Evolutionary conservation across 2,888 invertebrate species (phyloP), one percentile per base, ranked within the genome.

Genomic region (Drosophila antonietae): DNA sequence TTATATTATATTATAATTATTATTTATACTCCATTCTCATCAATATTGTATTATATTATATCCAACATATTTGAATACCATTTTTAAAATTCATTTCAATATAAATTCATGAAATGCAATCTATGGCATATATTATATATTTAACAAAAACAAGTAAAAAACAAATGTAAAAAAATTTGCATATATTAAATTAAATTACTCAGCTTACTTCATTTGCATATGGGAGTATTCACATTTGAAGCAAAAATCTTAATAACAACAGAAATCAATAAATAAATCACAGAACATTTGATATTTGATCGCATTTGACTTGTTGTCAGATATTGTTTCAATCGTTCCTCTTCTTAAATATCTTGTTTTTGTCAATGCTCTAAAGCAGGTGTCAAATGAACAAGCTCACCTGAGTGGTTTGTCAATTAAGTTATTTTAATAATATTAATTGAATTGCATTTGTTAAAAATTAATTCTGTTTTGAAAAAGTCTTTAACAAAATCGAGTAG

Each of bases 201-300:
- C 8, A 5, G 2, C 4, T n/a, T 5, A 31, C 10, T 12, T 33
- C 12, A 51, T 51, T 51, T 51, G 6, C 49, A 53, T 53, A 39
- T n/a, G 2, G 1, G 23, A n/a, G 39, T n/a, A 23, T 15, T 23
- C 20, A n/a, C 18, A 14, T 53, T 53, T 6, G 23, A 53, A 35
- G 6, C 8, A n/a, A 37, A 52, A 14, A 52, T n/a, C 15, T 0
- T 3, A 46, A 44, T 4, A 52, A 9, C 3, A 37, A 37, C n/a
- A n/a, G 1, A 3, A 3, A 18, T 8, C 41, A 33, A 46, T 10
- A 12, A 37, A 37, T 58, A 23, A 46, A 47, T 58, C 35, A 47
- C 46, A 58, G 35, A 46, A 47, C 20, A 35, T 23, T 35, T 23
- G 46, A 37, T 35, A 44, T 57, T 57, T 20, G 33, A 57, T 44